Percentiles rank a stretch among this genome's conserved stretches.
Conservation (phyloP, 1,140 invertebrate species). For the Akabosia matsudoensis region DNA sequence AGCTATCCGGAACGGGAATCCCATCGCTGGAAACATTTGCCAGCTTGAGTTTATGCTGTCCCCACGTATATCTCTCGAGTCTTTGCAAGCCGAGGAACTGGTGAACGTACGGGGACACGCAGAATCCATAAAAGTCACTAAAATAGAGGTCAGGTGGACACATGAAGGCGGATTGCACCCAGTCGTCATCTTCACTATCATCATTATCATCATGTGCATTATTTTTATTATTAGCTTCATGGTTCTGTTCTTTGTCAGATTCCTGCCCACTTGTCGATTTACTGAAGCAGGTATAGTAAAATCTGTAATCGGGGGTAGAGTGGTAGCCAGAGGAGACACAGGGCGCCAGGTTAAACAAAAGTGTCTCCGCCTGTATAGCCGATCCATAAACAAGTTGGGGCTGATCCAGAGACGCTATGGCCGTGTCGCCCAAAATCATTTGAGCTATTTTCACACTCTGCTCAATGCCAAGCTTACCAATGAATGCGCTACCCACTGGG, state of each 20-base stretch:
- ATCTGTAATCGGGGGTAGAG: constrained; percentile 42
- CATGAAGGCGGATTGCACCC: constrained; percentile 31
- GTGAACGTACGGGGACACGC: constrained; percentile 39
- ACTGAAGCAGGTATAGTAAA: constrained; percentile 38
- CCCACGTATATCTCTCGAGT: constrained; percentile 39
- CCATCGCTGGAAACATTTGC: constrained; percentile 10
- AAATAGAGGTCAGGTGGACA: constrained; percentile 39
- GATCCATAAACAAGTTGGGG: constrained; percentile 34
- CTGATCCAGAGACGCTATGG: not conserved
- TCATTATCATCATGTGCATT: not conserved
- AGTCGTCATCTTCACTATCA: not conserved
- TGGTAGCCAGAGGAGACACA: constrained; percentile 28
- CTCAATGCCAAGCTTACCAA: not conserved
- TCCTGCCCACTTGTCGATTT: too few species aligned
- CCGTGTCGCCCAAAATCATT: not conserved
- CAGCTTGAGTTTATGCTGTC: constrained; percentile 3
- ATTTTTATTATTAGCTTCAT: constrained; percentile 13
- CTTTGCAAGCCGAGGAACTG: constrained; percentile 24
- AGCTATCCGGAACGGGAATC: not conserved
- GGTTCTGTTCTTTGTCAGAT: constrained; percentile 18
- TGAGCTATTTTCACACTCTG: not conserved
- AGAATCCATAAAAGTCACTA: constrained; percentile 37
- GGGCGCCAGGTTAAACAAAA: constrained; percentile 30
- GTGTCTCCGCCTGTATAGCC: not conserved
- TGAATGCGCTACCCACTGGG: not conserved